Evolutionary conservation across 2,888 invertebrate species (phyloP).

Genomic region (Kryphioiulus occultus): DNA sequence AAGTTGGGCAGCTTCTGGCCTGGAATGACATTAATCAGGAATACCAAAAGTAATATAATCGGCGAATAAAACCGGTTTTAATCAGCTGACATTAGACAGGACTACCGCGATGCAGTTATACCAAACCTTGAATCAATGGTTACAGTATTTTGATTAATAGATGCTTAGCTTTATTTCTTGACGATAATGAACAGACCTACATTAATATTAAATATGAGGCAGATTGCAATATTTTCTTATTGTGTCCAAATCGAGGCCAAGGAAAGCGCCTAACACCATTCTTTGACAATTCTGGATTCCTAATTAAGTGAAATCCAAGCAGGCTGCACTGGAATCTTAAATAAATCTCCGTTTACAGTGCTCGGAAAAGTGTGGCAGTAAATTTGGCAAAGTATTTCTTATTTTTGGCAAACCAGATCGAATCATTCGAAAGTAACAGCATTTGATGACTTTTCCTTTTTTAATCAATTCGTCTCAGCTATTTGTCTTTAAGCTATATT

Average conservation of each 20-base stretch:
- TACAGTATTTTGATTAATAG: background rate
- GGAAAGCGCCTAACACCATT: background rate
- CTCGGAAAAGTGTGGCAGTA: too few relatives aligned
- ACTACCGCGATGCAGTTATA: too few relatives aligned
- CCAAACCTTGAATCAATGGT: background rate
- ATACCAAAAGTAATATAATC: background rate
- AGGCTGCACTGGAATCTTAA: background rate
- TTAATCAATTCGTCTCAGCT: too few relatives aligned
- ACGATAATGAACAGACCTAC: background rate
- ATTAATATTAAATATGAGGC: slow-evolving; percentile 11
- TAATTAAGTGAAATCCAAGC: background rate
- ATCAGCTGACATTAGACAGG: background rate
- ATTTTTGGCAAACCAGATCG: too few relatives aligned
- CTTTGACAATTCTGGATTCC: background rate
- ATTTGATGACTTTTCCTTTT: too few relatives aligned
- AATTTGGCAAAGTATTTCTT: too few relatives aligned
- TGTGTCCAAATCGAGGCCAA: background rate
- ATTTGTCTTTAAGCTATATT: too few relatives aligned
- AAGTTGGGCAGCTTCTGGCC: background rate
- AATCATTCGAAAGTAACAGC: too few relatives aligned
- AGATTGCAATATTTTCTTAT: background rate
- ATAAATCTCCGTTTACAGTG: too few relatives aligned
- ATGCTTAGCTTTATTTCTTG: background rate
- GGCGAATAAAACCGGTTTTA: background rate
- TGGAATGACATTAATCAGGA: background rate